These are phyloP conservation scores for Zosterops pallidus DNA, from an alignment of 2,113 vertebrate species.

Conservation along the genomic window DNA sequence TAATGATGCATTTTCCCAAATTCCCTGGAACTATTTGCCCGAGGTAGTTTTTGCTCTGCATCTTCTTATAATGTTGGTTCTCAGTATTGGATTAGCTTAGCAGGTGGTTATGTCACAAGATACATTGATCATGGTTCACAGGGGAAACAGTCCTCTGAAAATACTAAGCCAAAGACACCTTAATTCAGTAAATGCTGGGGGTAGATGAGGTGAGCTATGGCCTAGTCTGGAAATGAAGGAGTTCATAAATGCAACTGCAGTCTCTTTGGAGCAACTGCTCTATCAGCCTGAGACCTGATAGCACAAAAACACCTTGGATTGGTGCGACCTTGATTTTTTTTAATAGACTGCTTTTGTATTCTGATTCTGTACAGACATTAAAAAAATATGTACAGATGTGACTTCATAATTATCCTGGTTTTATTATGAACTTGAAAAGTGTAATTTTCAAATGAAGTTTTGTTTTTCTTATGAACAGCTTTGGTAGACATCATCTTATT, in stretches of 20 bases:
- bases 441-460: not conserved
- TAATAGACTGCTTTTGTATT: not conserved
- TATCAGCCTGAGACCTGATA: not conserved
- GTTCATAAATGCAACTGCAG: not conserved
- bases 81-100: not conserved
- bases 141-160: not conserved
- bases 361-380: not conserved
- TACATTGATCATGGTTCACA: not conserved
- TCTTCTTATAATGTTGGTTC: not conserved
- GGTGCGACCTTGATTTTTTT: not conserved
- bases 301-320: not conserved
- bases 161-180: not conserved
- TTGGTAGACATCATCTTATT: not conserved
- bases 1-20: not conserved
- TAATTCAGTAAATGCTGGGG: not conserved
- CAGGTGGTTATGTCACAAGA: not conserved
- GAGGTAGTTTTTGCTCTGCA: not conserved
- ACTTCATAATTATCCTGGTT: not conserved
- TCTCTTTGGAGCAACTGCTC: not conserved
- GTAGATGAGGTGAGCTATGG: not conserved
- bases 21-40: not conserved
- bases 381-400: not conserved
- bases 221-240: not conserved
- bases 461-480: not conserved
- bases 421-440: not conserved